Conservation (phyloP, 2,888 invertebrate genomes). For the Creontiades dilutus region DNA sequence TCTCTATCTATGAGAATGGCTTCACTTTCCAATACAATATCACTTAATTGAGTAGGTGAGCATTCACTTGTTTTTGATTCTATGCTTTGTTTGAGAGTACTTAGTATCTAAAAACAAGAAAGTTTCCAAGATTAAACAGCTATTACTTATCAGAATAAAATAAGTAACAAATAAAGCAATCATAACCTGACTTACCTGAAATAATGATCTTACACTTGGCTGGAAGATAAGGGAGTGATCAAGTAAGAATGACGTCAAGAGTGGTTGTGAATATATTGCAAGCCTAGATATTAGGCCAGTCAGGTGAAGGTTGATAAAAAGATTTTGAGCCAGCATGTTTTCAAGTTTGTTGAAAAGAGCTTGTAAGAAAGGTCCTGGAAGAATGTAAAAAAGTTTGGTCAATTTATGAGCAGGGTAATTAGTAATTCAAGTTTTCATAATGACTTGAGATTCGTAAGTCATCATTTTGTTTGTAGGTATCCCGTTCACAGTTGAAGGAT, state of each 20-base stretch:
- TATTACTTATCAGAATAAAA: too few relatives aligned
- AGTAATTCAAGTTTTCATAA: too few relatives aligned
- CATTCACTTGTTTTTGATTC: constrained; percentile 85
- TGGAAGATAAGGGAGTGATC: constrained; percentile 92
- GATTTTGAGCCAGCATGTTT: constrained; percentile 89
- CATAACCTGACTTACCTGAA: constrained; percentile 84
- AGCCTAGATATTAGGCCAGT: constrained; percentile 92
- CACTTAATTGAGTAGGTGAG: constrained; percentile 80
- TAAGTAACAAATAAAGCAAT: neutral
- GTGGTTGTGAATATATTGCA: constrained; percentile 92
- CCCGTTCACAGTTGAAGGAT: too few relatives aligned
- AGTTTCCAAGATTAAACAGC: neutral
- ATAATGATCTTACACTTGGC: constrained; percentile 93
- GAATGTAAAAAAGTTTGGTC: neutral
- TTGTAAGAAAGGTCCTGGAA: constrained; percentile 88
- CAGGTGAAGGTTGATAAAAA: constrained; percentile 91
- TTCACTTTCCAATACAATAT: constrained; percentile 85
- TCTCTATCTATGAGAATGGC: constrained; percentile 91
- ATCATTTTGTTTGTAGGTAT: too few relatives aligned
- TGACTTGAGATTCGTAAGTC: too few relatives aligned
- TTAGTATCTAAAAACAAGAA: constrained; percentile 82
- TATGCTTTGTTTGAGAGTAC: constrained; percentile 90
- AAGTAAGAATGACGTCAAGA: constrained; percentile 91
- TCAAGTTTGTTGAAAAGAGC: constrained; percentile 90
- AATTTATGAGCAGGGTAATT: neutral